These are phyloP conservation scores for Syngnathus acus DNA, from an alignment of 2,797 vertebrate genomes.

Conservation along the genomic window DNA sequence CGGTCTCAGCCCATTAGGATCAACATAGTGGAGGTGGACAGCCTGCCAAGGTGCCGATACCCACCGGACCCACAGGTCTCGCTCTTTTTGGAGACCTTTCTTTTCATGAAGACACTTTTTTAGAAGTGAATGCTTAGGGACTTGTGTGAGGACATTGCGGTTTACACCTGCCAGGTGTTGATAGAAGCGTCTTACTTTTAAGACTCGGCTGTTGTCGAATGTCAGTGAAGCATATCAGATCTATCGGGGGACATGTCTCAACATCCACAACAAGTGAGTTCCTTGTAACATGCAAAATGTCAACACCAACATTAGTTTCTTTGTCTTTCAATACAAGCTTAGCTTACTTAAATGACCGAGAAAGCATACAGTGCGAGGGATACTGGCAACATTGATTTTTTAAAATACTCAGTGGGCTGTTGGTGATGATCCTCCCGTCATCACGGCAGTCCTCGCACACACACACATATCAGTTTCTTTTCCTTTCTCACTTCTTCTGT, in stretches of 20 bases:
- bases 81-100: conserved; percentile 1
- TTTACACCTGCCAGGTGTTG: conserved; percentile 30
- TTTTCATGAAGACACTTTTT: conserved; percentile 23
- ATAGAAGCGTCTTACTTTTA: conserved; percentile 36
- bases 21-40: conserved; percentile 38
- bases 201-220: conserved; percentile 15
- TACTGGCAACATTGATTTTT: no score
- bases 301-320: background rate
- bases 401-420: no score
- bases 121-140: conserved; percentile 29
- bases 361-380: background rate
- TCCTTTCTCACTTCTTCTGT: conserved; percentile 8
- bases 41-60: conserved; percentile 31
- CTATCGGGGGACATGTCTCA: background rate
- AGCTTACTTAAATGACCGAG: background rate
- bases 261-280: background rate
- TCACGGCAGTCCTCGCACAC: background rate
- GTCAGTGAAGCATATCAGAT: conserved; percentile 20
- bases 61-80: conserved; percentile 16
- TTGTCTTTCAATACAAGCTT: background rate
- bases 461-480: background rate
- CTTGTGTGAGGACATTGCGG: conserved; percentile 41
- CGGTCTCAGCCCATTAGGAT: conserved; percentile 36
- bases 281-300: background rate
- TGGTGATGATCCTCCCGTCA: background rate